A percentile compares a stretch with the other conserved stretches of the same genome.
Conservation (phyloP, 2,888 invertebrate genomes). For the Epirrita christyi region DNA sequence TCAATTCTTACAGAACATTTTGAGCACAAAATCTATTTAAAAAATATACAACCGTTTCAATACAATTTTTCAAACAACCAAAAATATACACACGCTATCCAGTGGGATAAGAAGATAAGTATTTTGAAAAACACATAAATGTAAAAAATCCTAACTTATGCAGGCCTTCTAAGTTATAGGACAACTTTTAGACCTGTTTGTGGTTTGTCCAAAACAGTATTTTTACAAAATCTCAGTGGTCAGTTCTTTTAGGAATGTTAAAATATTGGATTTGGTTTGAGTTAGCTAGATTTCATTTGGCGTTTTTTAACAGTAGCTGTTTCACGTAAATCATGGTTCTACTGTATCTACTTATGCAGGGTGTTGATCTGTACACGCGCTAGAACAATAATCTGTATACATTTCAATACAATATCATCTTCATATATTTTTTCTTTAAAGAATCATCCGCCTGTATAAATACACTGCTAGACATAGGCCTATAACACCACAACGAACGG, state of each 20-base stretch:
- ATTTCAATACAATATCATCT: too few relatives aligned
- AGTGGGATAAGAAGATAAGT: not conserved
- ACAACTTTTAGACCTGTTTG: constrained; percentile 13
- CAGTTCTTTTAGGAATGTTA: constrained; percentile 18
- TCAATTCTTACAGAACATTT: constrained; percentile 25
- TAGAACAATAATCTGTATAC: too few relatives aligned
- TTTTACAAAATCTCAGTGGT: constrained; percentile 22
- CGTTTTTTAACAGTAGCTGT: too few relatives aligned
- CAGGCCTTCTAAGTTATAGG: not conserved
- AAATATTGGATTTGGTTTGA: not conserved
- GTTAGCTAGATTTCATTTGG: not conserved
- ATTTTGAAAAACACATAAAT: constrained; percentile 7
- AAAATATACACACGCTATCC: constrained; percentile 1
- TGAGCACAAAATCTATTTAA: constrained; percentile 20
- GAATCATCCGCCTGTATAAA: too few relatives aligned
- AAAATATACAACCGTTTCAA: constrained; percentile 25
- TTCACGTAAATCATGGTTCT: too few relatives aligned
- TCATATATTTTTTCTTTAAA: too few relatives aligned
- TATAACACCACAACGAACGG: too few relatives aligned
- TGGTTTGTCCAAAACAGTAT: constrained; percentile 4
- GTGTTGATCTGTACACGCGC: too few relatives aligned
- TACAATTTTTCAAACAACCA: constrained; percentile 14
- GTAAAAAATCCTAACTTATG: constrained; percentile 5
- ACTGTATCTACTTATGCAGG: too few relatives aligned
- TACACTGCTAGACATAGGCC: too few relatives aligned